Percentiles rank a stretch among this genome's conserved stretches.
phyloP scores from a whole-genome alignment of 2,113 vertebrate genomes.

The Australoheros scitulus region DNA sequence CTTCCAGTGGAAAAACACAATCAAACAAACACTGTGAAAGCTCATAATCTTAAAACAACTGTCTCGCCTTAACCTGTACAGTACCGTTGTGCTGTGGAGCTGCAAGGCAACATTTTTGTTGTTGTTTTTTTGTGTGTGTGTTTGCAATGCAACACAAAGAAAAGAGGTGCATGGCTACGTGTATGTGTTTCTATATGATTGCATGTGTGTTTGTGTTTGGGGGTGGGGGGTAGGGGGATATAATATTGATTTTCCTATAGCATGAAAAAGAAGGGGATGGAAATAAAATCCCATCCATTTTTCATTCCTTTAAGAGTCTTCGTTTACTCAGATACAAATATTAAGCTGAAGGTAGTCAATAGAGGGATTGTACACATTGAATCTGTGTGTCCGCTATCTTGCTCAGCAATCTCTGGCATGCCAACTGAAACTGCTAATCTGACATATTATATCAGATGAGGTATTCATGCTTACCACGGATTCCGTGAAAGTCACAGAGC shows the following conservation, averaged over 20 bases:
- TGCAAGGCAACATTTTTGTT: slow-evolving; percentile 59
- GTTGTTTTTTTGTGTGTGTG: neutral
- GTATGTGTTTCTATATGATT: neutral
- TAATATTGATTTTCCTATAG: slow-evolving; percentile 74
- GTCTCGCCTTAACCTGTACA: neutral
- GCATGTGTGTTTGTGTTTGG: neutral
- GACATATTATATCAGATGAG: slow-evolving; percentile 79
- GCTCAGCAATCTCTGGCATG: slow-evolving; percentile 73
- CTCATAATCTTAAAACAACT: slow-evolving; percentile 23
- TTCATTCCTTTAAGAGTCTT: slow-evolving; percentile 76
- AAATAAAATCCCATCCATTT: slow-evolving; percentile 67
- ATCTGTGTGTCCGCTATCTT: slow-evolving; percentile 70
- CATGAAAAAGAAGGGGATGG: slow-evolving; percentile 58
- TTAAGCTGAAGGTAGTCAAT: slow-evolving; percentile 72
- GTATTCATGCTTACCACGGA: slow-evolving; percentile 75
- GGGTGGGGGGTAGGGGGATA: neutral
- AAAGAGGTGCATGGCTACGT: neutral
- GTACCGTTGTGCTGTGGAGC: slow-evolving; percentile 7
- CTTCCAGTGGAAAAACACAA: neutral
- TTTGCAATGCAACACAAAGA: slow-evolving; percentile 34
- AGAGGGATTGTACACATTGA: slow-evolving; percentile 71
- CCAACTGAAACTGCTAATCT: slow-evolving; percentile 80
- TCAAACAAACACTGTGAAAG: neutral
- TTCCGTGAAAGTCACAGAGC: slow-evolving; percentile 72
- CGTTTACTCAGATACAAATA: slow-evolving; percentile 79